phyloP scores from a whole-genome alignment of 1,140 invertebrate genomes.

The Aricia agestis region DNA sequence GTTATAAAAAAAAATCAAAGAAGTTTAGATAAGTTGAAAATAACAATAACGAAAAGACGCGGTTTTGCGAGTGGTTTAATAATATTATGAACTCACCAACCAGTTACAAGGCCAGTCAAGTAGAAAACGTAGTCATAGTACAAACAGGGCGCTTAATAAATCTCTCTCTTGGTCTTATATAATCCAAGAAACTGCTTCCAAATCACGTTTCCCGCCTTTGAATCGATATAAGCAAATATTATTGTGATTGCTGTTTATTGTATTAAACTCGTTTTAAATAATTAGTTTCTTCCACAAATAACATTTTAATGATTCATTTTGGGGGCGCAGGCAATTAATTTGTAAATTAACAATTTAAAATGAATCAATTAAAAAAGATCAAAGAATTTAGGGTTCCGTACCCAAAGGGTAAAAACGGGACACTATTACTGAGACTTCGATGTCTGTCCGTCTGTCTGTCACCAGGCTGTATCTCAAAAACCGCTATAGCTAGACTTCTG shows the following conservation, averaged over 20 bases:
- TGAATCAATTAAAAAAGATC: too few species aligned
- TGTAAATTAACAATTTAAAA: too few species aligned
- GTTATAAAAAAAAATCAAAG: too few species aligned
- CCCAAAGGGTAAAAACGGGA: too few species aligned
- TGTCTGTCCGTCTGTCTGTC: too few species aligned
- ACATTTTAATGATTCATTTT: not conserved
- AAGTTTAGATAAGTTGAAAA: not conserved
- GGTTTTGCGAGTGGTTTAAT: not conserved
- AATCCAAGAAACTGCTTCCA: conserved; percentile 32
- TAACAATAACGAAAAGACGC: not conserved
- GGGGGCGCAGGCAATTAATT: too few species aligned
- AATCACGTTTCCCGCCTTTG: conserved; percentile 31
- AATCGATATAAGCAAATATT: conserved; percentile 28
- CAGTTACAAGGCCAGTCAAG: not conserved
- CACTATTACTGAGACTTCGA: too few species aligned
- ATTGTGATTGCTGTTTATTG: conserved; percentile 7
- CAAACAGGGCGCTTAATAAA: conserved; percentile 6
- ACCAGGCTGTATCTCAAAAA: too few species aligned
- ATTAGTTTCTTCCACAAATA: conserved; percentile 4
- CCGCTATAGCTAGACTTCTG: too few species aligned
- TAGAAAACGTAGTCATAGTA: not conserved
- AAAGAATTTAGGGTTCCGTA: too few species aligned
- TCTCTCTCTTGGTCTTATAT: conserved; percentile 18
- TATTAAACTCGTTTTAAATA: conserved; percentile 7
- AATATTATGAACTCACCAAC: not conserved